Percentiles rank a stretch among this genome's conserved stretches.
These are phyloP conservation scores for Mobula birostris DNA, from an alignment of 2,113 vertebrate species.

Conservation along the genomic window DNA sequence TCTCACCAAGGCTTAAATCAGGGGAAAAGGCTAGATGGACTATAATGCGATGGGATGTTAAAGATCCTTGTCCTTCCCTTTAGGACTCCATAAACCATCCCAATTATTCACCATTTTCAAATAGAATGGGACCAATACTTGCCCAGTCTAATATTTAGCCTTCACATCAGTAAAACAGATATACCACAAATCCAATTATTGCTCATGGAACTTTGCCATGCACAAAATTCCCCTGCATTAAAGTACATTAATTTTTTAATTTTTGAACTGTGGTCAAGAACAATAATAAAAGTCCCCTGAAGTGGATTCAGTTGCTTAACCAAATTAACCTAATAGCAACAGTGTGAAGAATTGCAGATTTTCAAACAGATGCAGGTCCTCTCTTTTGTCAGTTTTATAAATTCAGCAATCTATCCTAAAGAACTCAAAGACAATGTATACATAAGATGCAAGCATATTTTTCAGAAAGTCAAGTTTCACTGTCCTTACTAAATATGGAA, in stretches of 20 bases:
- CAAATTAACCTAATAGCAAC: neutral
- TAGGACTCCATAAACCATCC: neutral
- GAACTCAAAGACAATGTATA: neutral
- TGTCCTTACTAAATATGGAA: neutral
- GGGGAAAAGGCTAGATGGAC: neutral
- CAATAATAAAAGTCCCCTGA: neutral
- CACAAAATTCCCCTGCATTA: neutral
- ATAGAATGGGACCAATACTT: neutral
- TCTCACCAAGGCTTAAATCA: neutral
- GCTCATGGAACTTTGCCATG: neutral
- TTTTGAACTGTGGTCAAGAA: neutral
- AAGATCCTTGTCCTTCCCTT: neutral
- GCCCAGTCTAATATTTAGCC: neutral
- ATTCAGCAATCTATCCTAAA: neutral
- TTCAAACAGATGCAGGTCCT: neutral
- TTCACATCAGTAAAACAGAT: neutral
- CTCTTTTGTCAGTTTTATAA: neutral
- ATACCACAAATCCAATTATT: neutral
- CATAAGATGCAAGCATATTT: neutral
- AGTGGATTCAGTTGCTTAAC: neutral
- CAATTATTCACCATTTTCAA: neutral
- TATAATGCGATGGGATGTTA: neutral
- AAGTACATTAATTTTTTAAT: neutral
- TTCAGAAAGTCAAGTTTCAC: neutral
- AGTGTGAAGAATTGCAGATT: neutral